Conservation (phyloP, 2,113 vertebrate genomes). For the Apeltes quadracus region DNA sequence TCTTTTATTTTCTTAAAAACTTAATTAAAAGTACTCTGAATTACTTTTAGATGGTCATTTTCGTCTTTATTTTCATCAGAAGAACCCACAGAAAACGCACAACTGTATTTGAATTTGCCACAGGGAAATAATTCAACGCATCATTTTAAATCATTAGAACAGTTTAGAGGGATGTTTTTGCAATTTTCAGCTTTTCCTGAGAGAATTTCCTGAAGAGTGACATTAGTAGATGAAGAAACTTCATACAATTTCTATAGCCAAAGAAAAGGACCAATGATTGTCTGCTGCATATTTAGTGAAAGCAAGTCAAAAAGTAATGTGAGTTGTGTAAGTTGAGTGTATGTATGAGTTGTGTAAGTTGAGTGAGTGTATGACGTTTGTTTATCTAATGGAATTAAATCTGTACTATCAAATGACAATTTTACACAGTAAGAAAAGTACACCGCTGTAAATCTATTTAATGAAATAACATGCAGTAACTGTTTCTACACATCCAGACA, state of each 20-base stretch:
- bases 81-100: constrained; percentile 32
- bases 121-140: constrained; percentile 62
- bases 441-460: neutral
- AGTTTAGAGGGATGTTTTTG: constrained; percentile 57
- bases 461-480: neutral
- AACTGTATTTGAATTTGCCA: constrained; percentile 69
- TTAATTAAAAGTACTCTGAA: constrained; percentile 64
- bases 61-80: constrained; percentile 58
- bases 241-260: constrained; percentile 10
- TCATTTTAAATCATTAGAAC: constrained; percentile 63
- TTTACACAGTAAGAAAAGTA: neutral
- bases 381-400: neutral
- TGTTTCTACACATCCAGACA: neutral
- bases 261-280: constrained; percentile 1
- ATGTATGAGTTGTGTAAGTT: no score
- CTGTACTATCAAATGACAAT: neutral
- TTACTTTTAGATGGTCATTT: constrained; percentile 71
- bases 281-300: neutral
- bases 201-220: constrained; percentile 27
- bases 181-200: constrained; percentile 40
- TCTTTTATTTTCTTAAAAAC: constrained; percentile 50
- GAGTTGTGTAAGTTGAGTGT: no score
- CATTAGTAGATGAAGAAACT: constrained; percentile 10
- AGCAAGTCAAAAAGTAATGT: neutral
- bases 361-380: neutral